A percentile compares a stretch with the other conserved stretches of the same genome.
These are phyloP conservation scores for Drosophila arizonae DNA, from an alignment of 1,140 invertebrate species.

Conservation along the genomic window DNA sequence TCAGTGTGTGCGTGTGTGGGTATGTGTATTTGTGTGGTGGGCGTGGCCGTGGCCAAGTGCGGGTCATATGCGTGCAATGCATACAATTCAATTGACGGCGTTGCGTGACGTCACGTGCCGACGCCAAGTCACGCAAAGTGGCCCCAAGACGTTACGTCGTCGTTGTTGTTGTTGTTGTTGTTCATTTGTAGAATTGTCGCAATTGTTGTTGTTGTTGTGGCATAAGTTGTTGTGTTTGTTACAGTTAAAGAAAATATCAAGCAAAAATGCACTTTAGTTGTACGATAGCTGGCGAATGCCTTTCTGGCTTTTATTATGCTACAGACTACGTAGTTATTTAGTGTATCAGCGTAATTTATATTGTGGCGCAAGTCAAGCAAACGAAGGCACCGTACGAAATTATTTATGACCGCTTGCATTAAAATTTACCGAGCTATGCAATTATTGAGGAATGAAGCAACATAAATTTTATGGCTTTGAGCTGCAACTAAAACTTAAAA, in stretches of 20 bases:
- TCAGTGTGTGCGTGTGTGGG: background rate
- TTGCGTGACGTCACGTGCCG: conserved; percentile 55
- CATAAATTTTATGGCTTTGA: conserved; percentile 75
- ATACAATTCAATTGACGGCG: conserved; percentile 50
- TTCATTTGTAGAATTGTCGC: conserved; percentile 14
- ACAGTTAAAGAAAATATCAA: conserved; percentile 72
- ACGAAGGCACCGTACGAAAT: conserved; percentile 68
- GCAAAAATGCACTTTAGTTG: conserved; percentile 75
- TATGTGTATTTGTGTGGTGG: background rate
- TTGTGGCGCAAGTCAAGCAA: conserved; percentile 56
- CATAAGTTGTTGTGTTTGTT: conserved; percentile 27
- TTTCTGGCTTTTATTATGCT: conserved; percentile 52
- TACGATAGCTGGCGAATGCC: conserved; percentile 55
- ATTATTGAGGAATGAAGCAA: conserved; percentile 80
- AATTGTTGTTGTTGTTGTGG: conserved; percentile 24
- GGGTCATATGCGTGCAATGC: conserved; percentile 40
- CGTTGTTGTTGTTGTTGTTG: conserved; percentile 8
- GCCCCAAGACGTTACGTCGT: conserved; percentile 36
- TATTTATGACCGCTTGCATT: conserved; percentile 81
- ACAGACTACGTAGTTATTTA: conserved; percentile 61
- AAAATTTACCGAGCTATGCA: conserved; percentile 81
- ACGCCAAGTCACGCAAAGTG: conserved; percentile 54
- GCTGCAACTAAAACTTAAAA: conserved; percentile 46
- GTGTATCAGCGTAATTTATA: conserved; percentile 76
- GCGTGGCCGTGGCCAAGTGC: conserved; percentile 32